Conservation (phyloP, 2,113 vertebrate species). For the Albula glossodonta region DNA sequence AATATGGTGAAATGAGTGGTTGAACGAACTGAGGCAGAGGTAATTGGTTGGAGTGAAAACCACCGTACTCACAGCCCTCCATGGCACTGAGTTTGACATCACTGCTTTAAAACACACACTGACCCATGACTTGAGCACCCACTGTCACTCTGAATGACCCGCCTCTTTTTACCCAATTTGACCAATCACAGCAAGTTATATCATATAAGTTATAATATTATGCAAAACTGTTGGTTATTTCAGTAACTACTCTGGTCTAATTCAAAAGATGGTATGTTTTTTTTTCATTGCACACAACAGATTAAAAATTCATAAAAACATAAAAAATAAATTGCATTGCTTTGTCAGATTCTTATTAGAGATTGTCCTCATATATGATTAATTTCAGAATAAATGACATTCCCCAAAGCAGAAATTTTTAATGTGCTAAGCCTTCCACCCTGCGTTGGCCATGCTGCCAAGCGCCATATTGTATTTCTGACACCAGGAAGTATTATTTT, state of each 20-base stretch:
- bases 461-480: neutral
- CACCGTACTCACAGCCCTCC: no score
- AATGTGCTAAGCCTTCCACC: neutral
- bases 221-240: neutral
- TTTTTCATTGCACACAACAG: neutral
- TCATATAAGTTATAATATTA: neutral
- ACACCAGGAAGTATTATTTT: no score
- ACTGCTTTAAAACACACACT: no score
- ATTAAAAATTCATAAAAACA: neutral
- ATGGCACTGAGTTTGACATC: no score
- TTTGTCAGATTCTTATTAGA: neutral
- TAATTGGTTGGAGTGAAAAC: no score
- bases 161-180: neutral
- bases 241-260: neutral
- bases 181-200: neutral
- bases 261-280: neutral
- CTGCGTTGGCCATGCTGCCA: neutral
- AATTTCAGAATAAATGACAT: neutral
- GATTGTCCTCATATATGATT: neutral
- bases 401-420: neutral
- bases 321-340: no score
- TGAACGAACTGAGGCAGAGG: no score
- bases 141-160: no score
- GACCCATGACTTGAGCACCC: no score
- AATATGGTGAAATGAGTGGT: no score